These are phyloP conservation scores for Drosophila repletoides DNA, from an alignment of 1,140 invertebrate genomes.

Conservation along the genomic window DNA sequence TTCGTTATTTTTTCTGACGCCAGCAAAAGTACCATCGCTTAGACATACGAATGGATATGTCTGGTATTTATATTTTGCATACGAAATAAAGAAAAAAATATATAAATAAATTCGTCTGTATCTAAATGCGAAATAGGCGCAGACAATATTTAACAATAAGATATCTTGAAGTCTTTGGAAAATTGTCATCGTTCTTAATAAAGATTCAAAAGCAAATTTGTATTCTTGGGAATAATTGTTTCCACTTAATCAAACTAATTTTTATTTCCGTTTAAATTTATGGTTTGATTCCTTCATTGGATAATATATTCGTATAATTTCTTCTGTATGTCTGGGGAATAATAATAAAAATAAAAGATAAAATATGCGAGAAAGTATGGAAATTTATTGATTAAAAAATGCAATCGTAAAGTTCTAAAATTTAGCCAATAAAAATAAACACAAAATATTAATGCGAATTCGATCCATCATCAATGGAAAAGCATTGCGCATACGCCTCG, in stretches of 20 bases:
- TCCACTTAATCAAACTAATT: conserved; percentile 31
- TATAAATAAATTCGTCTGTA: not conserved
- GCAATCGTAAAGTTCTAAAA: not conserved
- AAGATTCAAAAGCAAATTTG: conserved; percentile 30
- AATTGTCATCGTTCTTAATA: conserved; percentile 61
- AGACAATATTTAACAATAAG: conserved; percentile 58
- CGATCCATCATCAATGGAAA: conserved; percentile 33
- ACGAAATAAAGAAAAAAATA: conserved; percentile 19
- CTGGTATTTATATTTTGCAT: conserved; percentile 22
- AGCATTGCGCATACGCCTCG: conserved; percentile 41
- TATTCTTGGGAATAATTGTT: conserved; percentile 31
- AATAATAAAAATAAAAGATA: conserved; percentile 22
- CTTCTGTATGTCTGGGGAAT: too few relatives aligned
- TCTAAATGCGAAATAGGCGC: conserved; percentile 20
- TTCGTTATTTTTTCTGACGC: conserved; percentile 1
- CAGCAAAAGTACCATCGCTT: conserved; percentile 15
- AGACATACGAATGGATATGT: not conserved
- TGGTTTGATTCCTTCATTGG: too few relatives aligned
- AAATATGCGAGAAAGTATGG: conserved; percentile 31
- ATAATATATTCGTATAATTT: too few relatives aligned
- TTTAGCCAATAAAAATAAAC: conserved; percentile 26
- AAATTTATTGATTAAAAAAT: not conserved
- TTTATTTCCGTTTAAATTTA: conserved; percentile 37
- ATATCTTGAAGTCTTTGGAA: conserved; percentile 61
- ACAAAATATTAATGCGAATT: conserved; percentile 21